These are phyloP conservation scores for Porphyrio hochstetteri DNA, from an alignment of 2,113 vertebrate species.

Conservation along the genomic window DNA sequence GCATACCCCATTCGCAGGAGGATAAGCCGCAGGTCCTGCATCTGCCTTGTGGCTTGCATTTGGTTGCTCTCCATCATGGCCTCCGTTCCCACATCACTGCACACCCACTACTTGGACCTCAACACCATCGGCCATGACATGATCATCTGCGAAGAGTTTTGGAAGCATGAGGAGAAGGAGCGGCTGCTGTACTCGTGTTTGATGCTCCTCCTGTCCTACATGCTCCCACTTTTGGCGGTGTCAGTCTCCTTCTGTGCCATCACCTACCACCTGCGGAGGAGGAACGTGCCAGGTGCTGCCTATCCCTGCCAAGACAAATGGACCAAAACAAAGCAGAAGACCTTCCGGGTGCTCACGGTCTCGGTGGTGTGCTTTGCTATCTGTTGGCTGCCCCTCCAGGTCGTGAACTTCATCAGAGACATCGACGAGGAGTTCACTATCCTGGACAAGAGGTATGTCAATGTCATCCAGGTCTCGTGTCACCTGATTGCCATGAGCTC, in stretches of 20 bases:
- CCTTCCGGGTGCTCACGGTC: constrained; percentile 81
- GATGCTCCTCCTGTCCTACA: constrained; percentile 84
- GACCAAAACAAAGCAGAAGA: constrained; percentile 82
- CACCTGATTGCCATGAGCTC: constrained; percentile 84
- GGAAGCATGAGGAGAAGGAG: constrained; percentile 77
- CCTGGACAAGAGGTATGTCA: constrained; percentile 79
- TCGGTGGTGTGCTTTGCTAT: constrained; percentile 85
- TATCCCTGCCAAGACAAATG: constrained; percentile 73
- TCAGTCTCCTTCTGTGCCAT: constrained; percentile 87
- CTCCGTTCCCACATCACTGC: constrained; percentile 76
- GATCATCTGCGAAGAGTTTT: constrained; percentile 88
- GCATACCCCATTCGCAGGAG: constrained; percentile 82
- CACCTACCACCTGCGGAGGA: constrained; percentile 76
- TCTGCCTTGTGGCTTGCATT: constrained; percentile 75
- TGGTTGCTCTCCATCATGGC: constrained; percentile 81
- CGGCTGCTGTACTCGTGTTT: constrained; percentile 85
- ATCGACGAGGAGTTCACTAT: constrained; percentile 79
- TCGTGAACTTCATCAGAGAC: constrained; percentile 83
- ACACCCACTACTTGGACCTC: constrained; percentile 84
- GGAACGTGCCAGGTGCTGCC: constrained; percentile 69
- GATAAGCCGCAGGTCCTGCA: constrained; percentile 76
- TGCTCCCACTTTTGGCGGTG: constrained; percentile 82
- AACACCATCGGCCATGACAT: constrained; percentile 79
- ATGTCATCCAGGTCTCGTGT: constrained; percentile 81
- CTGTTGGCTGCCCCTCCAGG: constrained; percentile 89